A percentile compares a stretch with the other conserved stretches of the same genome.
These are phyloP conservation scores for Chlorospingus flavigularis DNA, from an alignment of 2,797 vertebrate genomes.

Conservation along the genomic window DNA sequence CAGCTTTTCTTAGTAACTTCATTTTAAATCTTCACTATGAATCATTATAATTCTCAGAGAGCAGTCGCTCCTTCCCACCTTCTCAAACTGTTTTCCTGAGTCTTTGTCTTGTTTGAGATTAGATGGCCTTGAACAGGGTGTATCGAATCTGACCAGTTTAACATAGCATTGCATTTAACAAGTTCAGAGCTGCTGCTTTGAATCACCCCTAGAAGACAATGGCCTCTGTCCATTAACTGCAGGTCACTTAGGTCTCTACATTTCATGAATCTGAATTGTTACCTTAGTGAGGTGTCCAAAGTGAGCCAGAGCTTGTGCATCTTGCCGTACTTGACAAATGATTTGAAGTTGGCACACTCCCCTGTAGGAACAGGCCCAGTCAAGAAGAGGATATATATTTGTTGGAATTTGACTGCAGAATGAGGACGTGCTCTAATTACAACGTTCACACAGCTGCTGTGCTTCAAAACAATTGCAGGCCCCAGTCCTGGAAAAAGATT, in stretches of 20 bases:
- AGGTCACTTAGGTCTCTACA: not conserved
- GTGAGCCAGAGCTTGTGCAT: not conserved
- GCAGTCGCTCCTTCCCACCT: fast-evolving
- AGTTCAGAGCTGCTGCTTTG: not conserved
- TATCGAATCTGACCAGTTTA: not conserved
- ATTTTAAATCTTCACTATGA: not conserved
- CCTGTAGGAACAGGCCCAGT: not conserved
- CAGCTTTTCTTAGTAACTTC: not conserved
- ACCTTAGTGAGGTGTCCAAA: not conserved
- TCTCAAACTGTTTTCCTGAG: not conserved
- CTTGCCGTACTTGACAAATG: not conserved
- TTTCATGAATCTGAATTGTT: not conserved
- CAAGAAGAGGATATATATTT: not conserved
- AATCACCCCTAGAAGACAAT: not conserved
- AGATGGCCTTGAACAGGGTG: not conserved
- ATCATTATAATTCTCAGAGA: not conserved
- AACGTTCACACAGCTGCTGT: not conserved
- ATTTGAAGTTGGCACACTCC: not conserved
- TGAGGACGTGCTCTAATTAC: slow-evolving; percentile 9
- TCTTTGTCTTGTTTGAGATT: not conserved
- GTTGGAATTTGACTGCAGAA: not conserved
- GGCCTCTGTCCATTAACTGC: not conserved
- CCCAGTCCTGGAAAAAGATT: not conserved
- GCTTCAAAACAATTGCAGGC: slow-evolving; percentile 1
- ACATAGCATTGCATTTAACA: not conserved